A percentile compares a stretch with the other conserved stretches of the same genome.
Evolutionary conservation across 2,797 vertebrate genomes (phyloP).

Genomic region (Sciaenops ocellatus): DNA sequence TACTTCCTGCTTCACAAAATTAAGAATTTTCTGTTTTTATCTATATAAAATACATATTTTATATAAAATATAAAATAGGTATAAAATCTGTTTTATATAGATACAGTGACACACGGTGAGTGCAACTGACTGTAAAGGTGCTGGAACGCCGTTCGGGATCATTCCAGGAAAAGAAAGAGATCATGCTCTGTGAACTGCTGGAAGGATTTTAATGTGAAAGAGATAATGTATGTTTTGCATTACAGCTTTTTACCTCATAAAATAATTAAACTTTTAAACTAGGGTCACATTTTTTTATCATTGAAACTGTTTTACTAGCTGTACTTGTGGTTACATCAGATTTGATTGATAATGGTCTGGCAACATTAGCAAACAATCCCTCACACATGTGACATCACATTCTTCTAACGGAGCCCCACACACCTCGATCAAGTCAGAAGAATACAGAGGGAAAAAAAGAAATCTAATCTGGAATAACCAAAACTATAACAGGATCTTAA

Average conservation of each 20-base stretch:
- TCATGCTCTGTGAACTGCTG: not conserved
- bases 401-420: not conserved
- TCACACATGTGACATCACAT: not conserved
- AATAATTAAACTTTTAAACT: not conserved
- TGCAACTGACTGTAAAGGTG: too few species aligned
- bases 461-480: not conserved
- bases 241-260: too few species aligned
- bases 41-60: too few species aligned
- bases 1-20: too few species aligned
- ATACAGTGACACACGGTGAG: too few species aligned
- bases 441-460: not conserved
- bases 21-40: too few species aligned
- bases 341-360: not conserved
- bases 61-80: too few species aligned
- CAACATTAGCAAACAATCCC: not conserved
- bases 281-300: not conserved
- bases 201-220: not conserved
- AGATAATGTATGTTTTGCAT: too few species aligned
- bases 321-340: not conserved
- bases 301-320: too few species aligned
- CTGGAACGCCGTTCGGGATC: too few species aligned
- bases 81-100: too few species aligned
- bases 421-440: not conserved
- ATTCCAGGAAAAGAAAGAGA: not conserved
- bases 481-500: not conserved